Conservation (phyloP, 2,888 invertebrate species). For the Trissolcus japonicus region DNA sequence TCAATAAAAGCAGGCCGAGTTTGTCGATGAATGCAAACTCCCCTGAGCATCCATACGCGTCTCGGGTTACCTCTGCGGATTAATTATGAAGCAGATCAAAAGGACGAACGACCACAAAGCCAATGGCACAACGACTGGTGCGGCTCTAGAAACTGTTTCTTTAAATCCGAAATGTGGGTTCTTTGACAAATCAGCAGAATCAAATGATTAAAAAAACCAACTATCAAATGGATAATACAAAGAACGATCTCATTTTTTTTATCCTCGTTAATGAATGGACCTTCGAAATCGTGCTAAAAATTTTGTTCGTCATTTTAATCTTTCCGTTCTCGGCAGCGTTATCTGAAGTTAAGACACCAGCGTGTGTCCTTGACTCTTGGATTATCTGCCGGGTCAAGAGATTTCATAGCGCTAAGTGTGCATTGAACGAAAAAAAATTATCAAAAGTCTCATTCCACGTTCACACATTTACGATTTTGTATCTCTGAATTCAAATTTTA, state of each 20-base stretch:
- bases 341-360: constrained; percentile 61
- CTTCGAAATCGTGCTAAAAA: neutral
- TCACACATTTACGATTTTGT: constrained; percentile 2
- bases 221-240: too few relatives aligned
- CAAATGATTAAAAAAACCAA: neutral
- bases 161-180: constrained; percentile 12
- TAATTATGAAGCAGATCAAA: constrained; percentile 75
- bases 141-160: constrained; percentile 58
- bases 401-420: constrained; percentile 60
- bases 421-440: constrained; percentile 69
- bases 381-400: constrained; percentile 69
- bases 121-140: constrained; percentile 68
- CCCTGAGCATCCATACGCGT: constrained; percentile 71
- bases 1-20: constrained; percentile 70
- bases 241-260: too few relatives aligned
- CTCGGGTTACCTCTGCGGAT: constrained; percentile 75
- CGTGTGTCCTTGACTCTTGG: constrained; percentile 72
- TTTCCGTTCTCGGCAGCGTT: constrained; percentile 30
- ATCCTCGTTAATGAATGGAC: too few relatives aligned
- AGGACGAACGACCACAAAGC: constrained; percentile 74
- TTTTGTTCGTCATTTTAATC: constrained; percentile 3
- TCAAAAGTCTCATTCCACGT: constrained; percentile 45
- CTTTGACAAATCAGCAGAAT: constrained; percentile 1
- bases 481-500: too few relatives aligned
- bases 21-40: constrained; percentile 68